Evolutionary conservation across 1,140 invertebrate genomes (phyloP), one percentile per base, ranked within the genome.

Genomic region (Drosophila funebris): DNA sequence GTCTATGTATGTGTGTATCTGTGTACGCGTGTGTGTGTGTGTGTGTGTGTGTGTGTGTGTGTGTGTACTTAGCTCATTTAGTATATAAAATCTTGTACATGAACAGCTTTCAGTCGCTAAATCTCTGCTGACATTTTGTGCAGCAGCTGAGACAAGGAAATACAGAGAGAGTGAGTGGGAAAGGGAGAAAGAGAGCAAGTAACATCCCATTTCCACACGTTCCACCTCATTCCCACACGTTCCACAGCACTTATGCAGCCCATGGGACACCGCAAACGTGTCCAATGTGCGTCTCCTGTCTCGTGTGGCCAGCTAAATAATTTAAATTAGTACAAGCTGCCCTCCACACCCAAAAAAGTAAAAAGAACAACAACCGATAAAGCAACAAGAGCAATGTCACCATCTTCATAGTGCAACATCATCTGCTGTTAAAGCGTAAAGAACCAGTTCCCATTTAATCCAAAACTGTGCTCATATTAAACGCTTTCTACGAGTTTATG

Each of bases 61-160:
- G 29, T 39, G 29, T 50, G 58, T 9, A 13, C 60, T 16, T 16
- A 9, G 20, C 39, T 37, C 46, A 29, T 48, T 48, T 29, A 73
- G 76, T 77, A 62, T 71, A 84, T 85, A 81, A 81, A 87, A 75
- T 78, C 69, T 73, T 67, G 70, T 78, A 77, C 69, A 87, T 81
- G 78, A 72, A 77, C 62, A 67, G 78, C 87, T 75, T 87, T 76
- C 54, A 61, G 52, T 78, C 70, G 61, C 82, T 70, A 88, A 85
- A 85, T 85, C 82, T 87, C 75, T 87, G 83, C 71, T 88, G 82
- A 88, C 82, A 84, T 83, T 83, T 82, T 80, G 44, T 71, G 60
- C 44, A 58, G 68, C 54, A 66, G 50, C 43, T 50, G 43, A 54
- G n/a, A 27, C 20, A 41, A 56, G 46, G 13, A 29, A 69, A 60